These are phyloP conservation scores for Drosophila fungiperda DNA, from an alignment of 2,888 invertebrate species.

Conservation along the genomic window DNA sequence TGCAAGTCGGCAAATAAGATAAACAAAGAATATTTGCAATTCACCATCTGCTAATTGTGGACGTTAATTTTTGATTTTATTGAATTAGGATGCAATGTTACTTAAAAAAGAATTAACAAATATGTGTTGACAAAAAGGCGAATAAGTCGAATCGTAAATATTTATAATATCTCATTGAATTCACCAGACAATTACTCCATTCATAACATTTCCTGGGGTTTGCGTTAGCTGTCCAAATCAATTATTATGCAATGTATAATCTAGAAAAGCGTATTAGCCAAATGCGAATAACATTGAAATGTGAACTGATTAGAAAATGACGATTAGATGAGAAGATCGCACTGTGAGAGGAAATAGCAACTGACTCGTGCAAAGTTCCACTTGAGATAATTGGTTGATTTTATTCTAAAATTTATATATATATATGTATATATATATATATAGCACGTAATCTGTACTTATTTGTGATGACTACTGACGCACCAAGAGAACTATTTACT, in stretches of 20 bases:
- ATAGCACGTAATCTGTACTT: conserved; percentile 2
- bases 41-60: conserved; percentile 49
- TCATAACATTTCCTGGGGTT: background rate
- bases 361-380: background rate
- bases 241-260: background rate
- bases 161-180: background rate
- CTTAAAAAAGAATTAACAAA: conserved; percentile 33
- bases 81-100: conserved; percentile 36
- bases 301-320: background rate
- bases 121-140: conserved; percentile 11
- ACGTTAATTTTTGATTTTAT: conserved; percentile 67
- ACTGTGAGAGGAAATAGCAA: conserved; percentile 12
- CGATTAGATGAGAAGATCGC: background rate
- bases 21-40: conserved; percentile 33
- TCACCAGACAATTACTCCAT: background rate
- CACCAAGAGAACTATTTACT: conserved; percentile 36
- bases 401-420: background rate
- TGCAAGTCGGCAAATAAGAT: conserved; percentile 16
- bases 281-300: background rate
- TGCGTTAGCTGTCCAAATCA: background rate
- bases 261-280: background rate
- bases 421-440: background rate
- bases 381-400: conserved; percentile 21
- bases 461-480: conserved; percentile 50
- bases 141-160: conserved; percentile 3